Percentiles rank a stretch among this genome's conserved stretches.
phyloP scores from a whole-genome alignment of 2,113 vertebrate species.

The Phocoena sinus region DNA sequence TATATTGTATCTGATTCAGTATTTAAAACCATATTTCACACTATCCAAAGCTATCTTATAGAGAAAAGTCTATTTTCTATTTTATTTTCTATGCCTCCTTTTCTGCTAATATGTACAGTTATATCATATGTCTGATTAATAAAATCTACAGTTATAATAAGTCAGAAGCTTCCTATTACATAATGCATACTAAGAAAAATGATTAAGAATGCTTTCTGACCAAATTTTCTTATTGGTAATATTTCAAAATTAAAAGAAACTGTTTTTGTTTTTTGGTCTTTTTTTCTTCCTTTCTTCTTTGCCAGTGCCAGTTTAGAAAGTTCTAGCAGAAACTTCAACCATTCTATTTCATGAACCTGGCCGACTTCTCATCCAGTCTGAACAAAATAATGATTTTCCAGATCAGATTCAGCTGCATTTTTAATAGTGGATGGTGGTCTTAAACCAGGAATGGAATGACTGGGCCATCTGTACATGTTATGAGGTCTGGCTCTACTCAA shows the following conservation, averaged over 20 bases:
- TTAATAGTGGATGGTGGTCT: not conserved
- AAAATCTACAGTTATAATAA: not conserved
- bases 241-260: conserved; percentile 6
- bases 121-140: not conserved
- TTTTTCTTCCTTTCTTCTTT: not conserved
- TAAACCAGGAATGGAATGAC: not conserved
- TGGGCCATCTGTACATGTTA: not conserved
- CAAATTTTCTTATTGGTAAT: not conserved
- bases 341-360: not conserved
- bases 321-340: not conserved
- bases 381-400: not conserved
- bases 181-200: not conserved
- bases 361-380: not conserved
- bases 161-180: not conserved
- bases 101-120: not conserved
- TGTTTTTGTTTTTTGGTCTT: not conserved
- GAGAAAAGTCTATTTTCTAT: not conserved
- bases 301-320: not conserved
- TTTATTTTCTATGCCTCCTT: not conserved
- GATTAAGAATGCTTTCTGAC: not conserved
- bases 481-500: not conserved
- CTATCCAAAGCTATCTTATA: not conserved
- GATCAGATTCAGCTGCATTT: not conserved
- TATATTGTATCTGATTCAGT: not conserved
- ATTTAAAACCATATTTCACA: not conserved